Conservation (phyloP, 2,888 invertebrate species). For the Drosophila acutilabella region DNA sequence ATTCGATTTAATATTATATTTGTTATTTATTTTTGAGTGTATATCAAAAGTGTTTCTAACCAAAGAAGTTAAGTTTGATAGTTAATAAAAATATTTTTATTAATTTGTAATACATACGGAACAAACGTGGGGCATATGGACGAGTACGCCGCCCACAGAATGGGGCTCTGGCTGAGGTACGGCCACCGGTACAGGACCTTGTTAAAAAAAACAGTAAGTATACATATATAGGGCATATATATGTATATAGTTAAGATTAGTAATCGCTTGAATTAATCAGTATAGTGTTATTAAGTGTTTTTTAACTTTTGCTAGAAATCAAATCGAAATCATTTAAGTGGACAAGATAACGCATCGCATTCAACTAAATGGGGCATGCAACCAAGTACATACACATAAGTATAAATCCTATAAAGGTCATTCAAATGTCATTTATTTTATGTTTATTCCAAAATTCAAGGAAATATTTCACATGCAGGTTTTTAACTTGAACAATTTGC, state of each 20-base stretch:
- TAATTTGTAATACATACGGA: constrained; percentile 85
- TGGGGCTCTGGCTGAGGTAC: constrained; percentile 89
- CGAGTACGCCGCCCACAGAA: constrained; percentile 93
- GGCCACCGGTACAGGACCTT: constrained; percentile 86
- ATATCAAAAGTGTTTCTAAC: constrained; percentile 48
- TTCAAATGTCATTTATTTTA: constrained; percentile 19
- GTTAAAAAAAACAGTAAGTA: constrained; percentile 39
- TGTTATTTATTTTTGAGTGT: constrained; percentile 31
- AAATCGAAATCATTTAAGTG: constrained; percentile 62
- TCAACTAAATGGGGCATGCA: constrained; percentile 73
- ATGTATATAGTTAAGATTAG: constrained; percentile 49
- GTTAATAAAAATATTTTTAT: constrained; percentile 28
- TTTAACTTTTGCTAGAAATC: constrained; percentile 58
- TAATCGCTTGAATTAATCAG: constrained; percentile 18
- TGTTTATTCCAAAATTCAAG: constrained; percentile 28
- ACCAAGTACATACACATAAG: constrained; percentile 62
- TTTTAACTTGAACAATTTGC: constrained; percentile 25
- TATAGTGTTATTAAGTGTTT: constrained; percentile 8
- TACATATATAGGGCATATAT: constrained; percentile 3
- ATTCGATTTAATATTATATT: constrained; percentile 27
- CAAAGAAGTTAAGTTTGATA: constrained; percentile 56
- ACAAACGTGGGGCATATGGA: constrained; percentile 96
- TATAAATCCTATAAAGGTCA: constrained; percentile 53
- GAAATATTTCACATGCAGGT: constrained; percentile 52
- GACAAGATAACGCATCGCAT: constrained; percentile 69